Evolutionary conservation across 2,797 vertebrate species (phyloP).

Genomic region (Triplophysa bombifrons): DNA sequence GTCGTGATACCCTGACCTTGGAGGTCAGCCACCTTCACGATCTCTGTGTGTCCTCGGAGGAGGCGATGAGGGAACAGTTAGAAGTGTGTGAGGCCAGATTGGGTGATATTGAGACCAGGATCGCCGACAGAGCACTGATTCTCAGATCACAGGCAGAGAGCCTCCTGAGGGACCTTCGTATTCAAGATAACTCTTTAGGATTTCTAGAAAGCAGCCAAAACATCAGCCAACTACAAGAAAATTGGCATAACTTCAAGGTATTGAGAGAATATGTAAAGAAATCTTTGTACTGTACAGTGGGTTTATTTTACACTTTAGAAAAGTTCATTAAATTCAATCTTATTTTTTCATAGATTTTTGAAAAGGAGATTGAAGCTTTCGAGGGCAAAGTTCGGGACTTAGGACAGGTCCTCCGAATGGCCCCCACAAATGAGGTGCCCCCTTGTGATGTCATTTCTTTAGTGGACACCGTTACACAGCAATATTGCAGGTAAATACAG

Average conservation of each 20-base stretch:
- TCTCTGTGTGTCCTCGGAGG: conserved; percentile 67
- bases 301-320: neutral
- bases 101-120: conserved; percentile 62
- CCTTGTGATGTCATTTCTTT: conserved; percentile 62
- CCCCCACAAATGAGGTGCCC: conserved; percentile 58
- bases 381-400: conserved; percentile 69
- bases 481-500: conserved; percentile 71
- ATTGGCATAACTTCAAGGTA: conserved; percentile 78
- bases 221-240: conserved; percentile 72
- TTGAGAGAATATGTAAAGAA: neutral
- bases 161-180: conserved; percentile 73
- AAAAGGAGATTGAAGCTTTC: conserved; percentile 64
- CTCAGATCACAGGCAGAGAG: conserved; percentile 66
- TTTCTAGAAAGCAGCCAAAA: conserved; percentile 67
- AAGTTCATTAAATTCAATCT: neutral
- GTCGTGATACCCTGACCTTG: conserved; percentile 69
- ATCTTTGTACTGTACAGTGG: neutral
- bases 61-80: conserved; percentile 64
- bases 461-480: conserved; percentile 67
- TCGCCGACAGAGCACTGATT: conserved; percentile 38
- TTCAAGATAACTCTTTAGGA: conserved; percentile 70
- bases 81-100: conserved; percentile 60
- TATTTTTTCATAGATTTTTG: conserved; percentile 67
- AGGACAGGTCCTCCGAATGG: conserved; percentile 59
- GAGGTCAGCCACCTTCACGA: conserved; percentile 73